A percentile compares a stretch with the other conserved stretches of the same genome.
Conservation (phyloP, 1,140 invertebrate genomes). For the Camponotus floridanus region DNA sequence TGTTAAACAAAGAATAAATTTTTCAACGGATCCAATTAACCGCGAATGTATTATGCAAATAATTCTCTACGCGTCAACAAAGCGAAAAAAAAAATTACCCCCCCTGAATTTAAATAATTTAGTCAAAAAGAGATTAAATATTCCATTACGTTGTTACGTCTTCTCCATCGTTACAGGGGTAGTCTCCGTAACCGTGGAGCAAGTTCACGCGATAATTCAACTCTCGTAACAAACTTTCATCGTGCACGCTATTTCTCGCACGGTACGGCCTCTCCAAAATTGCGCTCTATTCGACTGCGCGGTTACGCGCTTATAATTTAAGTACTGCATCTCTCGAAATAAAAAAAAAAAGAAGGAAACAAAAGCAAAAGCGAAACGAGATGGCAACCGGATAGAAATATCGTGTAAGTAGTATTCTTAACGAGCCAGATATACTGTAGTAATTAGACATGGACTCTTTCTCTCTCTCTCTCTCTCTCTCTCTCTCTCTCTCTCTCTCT, state of each 20-base stretch:
- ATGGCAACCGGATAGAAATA: slow-evolving; percentile 30
- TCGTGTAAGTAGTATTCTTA: slow-evolving; percentile 60
- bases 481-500: not conserved
- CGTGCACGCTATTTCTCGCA: slow-evolving; percentile 18
- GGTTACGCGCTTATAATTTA: slow-evolving; percentile 64
- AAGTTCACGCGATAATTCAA: slow-evolving; percentile 66
- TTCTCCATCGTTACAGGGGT: slow-evolving; percentile 38
- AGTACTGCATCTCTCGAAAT: slow-evolving; percentile 45
- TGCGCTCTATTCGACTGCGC: slow-evolving; percentile 48
- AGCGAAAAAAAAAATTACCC: slow-evolving; percentile 34
- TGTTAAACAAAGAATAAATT: slow-evolving; percentile 68
- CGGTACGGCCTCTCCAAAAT: slow-evolving; percentile 45
- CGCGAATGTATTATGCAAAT: slow-evolving; percentile 47
- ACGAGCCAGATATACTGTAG: slow-evolving; percentile 72
- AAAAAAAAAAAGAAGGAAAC: not conserved
- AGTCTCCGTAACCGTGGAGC: slow-evolving; percentile 27
- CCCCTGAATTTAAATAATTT: slow-evolving; percentile 67
- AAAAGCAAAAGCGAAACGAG: not conserved
- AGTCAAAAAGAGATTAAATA: slow-evolving; percentile 73
- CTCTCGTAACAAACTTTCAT: slow-evolving; percentile 63
- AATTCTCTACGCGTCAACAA: slow-evolving; percentile 59
- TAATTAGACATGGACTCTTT: slow-evolving; percentile 72
- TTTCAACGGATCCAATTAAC: slow-evolving; percentile 67
- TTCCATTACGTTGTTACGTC: slow-evolving; percentile 68
- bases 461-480: slow-evolving; percentile 11